These are phyloP conservation scores for Eupithecia tripunctaria DNA, from an alignment of 2,888 invertebrate genomes.

Conservation along the genomic window DNA sequence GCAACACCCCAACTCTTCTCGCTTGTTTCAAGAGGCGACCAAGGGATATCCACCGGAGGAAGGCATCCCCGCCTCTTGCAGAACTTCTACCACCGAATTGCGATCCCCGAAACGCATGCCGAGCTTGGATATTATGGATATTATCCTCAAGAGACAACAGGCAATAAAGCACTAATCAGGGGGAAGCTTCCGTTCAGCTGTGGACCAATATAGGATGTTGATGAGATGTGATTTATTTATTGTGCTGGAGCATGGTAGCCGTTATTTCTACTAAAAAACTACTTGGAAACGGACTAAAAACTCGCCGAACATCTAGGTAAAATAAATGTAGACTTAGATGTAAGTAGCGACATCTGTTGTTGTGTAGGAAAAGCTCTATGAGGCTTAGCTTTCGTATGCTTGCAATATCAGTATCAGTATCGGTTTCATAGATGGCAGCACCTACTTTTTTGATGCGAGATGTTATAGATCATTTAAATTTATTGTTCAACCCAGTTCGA, in stretches of 20 bases:
- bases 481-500: not conserved
- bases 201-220: no score
- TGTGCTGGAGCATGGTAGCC: not conserved
- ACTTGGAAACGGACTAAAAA: not conserved
- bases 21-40: no score
- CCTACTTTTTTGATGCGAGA: not conserved
- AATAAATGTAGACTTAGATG: not conserved
- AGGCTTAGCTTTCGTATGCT: not conserved
- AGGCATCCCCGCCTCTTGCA: no score
- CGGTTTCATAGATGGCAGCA: conserved; percentile 36
- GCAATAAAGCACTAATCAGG: no score
- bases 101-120: no score
- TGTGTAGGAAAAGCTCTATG: conserved; percentile 23
- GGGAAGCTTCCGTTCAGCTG: no score
- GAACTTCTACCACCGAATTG: no score
- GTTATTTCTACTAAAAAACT: not conserved
- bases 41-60: no score
- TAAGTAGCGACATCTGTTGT: conserved; percentile 36
- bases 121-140: no score
- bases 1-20: no score
- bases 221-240: no score
- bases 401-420: not conserved
- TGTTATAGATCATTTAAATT: not conserved
- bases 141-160: no score
- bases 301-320: not conserved